Conservation (phyloP, 2,113 vertebrate genomes). For the Gymnarchus niloticus region DNA sequence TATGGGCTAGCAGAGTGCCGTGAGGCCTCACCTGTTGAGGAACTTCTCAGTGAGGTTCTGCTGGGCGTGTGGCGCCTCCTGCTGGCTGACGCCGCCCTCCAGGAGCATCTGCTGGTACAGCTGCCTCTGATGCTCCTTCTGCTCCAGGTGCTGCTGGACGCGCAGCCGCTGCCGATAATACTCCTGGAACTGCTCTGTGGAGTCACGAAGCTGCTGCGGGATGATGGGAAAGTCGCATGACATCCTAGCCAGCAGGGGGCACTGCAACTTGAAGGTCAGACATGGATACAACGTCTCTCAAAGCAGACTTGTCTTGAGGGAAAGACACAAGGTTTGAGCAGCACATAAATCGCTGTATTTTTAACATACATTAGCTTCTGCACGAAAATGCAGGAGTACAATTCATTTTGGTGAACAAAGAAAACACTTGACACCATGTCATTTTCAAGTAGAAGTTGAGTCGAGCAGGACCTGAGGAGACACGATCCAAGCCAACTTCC, state of each 20-base stretch:
- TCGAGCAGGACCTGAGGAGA: not conserved
- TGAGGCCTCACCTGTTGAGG: slow-evolving; percentile 76
- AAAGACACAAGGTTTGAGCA: too few species aligned
- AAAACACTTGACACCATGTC: not conserved
- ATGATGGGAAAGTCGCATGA: not conserved
- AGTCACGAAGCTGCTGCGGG: slow-evolving; percentile 75
- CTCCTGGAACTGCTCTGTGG: slow-evolving; percentile 93
- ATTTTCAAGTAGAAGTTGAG: not conserved
- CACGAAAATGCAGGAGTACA: not conserved
- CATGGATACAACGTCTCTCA: too few species aligned
- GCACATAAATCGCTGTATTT: not conserved
- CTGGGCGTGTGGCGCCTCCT: slow-evolving; percentile 72
- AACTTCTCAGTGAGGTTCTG: slow-evolving; percentile 96
- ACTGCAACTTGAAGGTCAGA: not conserved
- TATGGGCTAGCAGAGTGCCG: not conserved
- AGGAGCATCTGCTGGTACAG: slow-evolving; percentile 95
- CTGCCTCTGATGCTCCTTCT: slow-evolving; percentile 93
- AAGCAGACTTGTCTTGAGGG: not conserved
- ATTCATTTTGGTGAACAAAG: not conserved
- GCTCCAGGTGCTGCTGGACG: slow-evolving; percentile 94
- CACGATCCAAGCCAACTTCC: not conserved
- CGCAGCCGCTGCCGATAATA: slow-evolving; percentile 89
- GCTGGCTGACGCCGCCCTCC: slow-evolving; percentile 92
- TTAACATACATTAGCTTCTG: not conserved
- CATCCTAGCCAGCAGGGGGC: not conserved